phyloP scores from a whole-genome alignment of 2,888 invertebrate genomes.

The Chromoteleia sp. region DNA sequence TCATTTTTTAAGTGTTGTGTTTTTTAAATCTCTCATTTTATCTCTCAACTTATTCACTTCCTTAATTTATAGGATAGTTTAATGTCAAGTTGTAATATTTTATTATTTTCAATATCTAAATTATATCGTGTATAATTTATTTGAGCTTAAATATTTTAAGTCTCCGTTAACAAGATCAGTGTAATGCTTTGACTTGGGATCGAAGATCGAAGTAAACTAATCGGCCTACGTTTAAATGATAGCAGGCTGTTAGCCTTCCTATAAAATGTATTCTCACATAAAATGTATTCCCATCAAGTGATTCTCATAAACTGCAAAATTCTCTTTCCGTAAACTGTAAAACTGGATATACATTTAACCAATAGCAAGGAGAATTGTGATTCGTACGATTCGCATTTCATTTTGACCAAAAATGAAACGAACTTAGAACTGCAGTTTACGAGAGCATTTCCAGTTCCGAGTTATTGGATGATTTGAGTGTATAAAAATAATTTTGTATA shows the following conservation, averaged over 20 bases:
- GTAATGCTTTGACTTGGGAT: too few relatives aligned
- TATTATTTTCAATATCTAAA: too few relatives aligned
- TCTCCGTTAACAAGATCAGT: too few relatives aligned
- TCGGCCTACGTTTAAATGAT: neutral
- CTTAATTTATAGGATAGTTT: too few relatives aligned
- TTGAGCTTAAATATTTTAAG: too few relatives aligned
- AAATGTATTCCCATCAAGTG: slow-evolving; percentile 6
- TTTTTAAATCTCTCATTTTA: too few relatives aligned
- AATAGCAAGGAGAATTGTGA: slow-evolving; percentile 10
- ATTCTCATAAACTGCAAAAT: slow-evolving; percentile 16
- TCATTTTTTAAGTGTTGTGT: too few relatives aligned
- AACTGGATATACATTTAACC: slow-evolving; percentile 13
- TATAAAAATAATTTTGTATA: slow-evolving; percentile 16
- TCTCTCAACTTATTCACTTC: too few relatives aligned
- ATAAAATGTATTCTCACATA: slow-evolving; percentile 9
- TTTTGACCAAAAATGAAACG: slow-evolving; percentile 21
- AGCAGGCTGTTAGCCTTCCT: neutral
- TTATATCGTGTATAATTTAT: too few relatives aligned
- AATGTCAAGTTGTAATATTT: too few relatives aligned
- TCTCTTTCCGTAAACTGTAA: slow-evolving; percentile 14
- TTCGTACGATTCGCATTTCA: slow-evolving; percentile 2
- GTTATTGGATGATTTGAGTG: slow-evolving; percentile 3
- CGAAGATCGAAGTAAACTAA: slow-evolving; percentile 1
- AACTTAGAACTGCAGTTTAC: slow-evolving; percentile 22
- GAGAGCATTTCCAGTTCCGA: slow-evolving; percentile 18